Percentiles rank a stretch among this genome's conserved stretches.
Conservation (phyloP, 2,113 vertebrate species). For the Leptocoma aspasia region DNA sequence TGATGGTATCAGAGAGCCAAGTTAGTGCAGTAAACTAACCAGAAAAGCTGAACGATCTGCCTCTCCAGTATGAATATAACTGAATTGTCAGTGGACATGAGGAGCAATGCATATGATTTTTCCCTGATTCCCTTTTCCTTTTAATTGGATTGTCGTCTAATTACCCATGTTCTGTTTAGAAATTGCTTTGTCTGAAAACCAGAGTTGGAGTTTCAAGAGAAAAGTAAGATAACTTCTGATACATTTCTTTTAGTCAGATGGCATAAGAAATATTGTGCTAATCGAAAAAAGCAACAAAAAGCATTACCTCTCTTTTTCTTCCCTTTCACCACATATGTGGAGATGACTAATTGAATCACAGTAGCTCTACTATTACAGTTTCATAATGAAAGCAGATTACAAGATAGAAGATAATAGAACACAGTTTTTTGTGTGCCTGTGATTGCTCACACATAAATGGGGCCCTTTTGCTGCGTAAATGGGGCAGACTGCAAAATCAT, state of each 20-base stretch:
- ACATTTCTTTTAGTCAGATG: background rate
- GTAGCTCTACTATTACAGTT: background rate
- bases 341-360: background rate
- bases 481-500: background rate
- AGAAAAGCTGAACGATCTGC: background rate
- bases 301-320: background rate
- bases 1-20: background rate
- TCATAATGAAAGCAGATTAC: background rate
- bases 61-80: background rate
- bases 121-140: background rate
- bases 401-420: background rate
- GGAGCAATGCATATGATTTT: accelerated
- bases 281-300: background rate
- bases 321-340: background rate
- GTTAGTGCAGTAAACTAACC: background rate
- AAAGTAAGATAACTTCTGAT: background rate
- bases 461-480: background rate
- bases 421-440: background rate
- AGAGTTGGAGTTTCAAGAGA: background rate
- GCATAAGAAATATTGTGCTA: background rate
- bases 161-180: background rate
- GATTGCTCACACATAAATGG: background rate
- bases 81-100: background rate
- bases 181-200: background rate
- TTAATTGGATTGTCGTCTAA: background rate